A percentile compares a stretch with the other conserved stretches of the same genome.
phyloP scores from a whole-genome alignment of 2,888 invertebrate genomes.

The Prionchulus punctatus region DNA sequence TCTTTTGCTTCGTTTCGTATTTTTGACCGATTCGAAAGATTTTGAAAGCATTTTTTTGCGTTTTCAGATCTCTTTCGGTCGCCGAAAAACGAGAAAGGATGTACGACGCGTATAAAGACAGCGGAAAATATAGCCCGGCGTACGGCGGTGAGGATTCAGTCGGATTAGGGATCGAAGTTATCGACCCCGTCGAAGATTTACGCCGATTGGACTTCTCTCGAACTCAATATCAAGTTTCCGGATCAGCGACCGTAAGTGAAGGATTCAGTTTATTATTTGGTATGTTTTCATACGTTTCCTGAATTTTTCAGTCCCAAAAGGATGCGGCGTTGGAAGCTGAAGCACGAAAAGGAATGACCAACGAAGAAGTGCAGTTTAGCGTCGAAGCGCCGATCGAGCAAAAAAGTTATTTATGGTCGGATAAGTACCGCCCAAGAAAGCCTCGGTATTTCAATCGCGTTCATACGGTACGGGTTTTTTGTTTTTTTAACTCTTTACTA shows the following conservation, averaged over 20 bases:
- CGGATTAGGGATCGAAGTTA: constrained; percentile 51
- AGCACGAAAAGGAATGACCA: constrained; percentile 64
- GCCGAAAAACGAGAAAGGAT: constrained; percentile 19
- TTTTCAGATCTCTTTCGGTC: neutral
- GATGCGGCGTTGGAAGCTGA: constrained; percentile 56
- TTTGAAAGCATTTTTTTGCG: neutral
- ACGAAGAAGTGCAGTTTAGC: constrained; percentile 57
- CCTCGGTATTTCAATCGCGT: constrained; percentile 85
- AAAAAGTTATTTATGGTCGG: constrained; percentile 82
- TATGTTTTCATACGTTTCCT: neutral
- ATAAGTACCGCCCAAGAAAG: constrained; percentile 91
- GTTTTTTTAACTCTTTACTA: too few relatives aligned
- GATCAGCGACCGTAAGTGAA: constrained; percentile 41
- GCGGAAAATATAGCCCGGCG: constrained; percentile 68
- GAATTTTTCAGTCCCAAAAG: constrained; percentile 10
- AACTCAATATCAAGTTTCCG: constrained; percentile 47
- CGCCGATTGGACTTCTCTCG: constrained; percentile 57
- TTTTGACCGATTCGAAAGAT: too few relatives aligned
- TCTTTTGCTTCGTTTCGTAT: too few relatives aligned
- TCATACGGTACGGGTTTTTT: constrained; percentile 40
- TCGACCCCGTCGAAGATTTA: constrained; percentile 56
- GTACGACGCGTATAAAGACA: constrained; percentile 43
- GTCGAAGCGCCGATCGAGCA: constrained; percentile 61
- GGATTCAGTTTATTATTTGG: neutral
- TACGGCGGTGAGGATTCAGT: constrained; percentile 18